phyloP scores from a whole-genome alignment of 2,797 vertebrate genomes.

The Lateolabrax maculatus region DNA sequence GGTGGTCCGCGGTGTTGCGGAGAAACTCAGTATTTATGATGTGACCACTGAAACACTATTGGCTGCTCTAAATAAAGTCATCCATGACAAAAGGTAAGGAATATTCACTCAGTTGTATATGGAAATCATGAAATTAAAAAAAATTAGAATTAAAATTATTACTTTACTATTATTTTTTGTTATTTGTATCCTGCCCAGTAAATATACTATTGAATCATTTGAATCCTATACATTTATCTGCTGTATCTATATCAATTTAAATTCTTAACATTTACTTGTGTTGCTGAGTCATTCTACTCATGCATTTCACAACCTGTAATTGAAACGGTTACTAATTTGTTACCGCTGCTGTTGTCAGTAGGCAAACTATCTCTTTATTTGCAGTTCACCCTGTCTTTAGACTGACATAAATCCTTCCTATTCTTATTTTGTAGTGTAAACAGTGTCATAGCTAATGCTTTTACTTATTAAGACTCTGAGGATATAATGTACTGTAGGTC shows the following conservation, averaged over 20 bases:
- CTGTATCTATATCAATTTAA: no score
- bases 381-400: no score
- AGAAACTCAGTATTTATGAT: conserved; percentile 84
- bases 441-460: no score
- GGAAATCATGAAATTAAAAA: no score
- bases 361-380: not conserved
- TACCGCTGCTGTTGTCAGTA: not conserved
- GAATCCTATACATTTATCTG: no score
- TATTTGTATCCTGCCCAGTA: not conserved
- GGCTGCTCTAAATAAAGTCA: conserved; percentile 85
- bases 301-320: not conserved
- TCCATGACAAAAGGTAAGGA: conserved; percentile 89
- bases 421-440: not conserved
- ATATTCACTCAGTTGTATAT: not conserved
- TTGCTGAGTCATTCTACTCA: not conserved
- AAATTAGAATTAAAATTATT: no score
- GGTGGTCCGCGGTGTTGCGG: conserved; percentile 87
- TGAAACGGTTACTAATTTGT: not conserved
- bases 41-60: conserved; percentile 86
- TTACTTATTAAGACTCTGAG: not conserved
- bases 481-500: not conserved
- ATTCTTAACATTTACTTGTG: not conserved
- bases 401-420: not conserved
- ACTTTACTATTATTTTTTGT: no score
- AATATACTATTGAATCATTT: not conserved